These are phyloP conservation scores for Carassius carassius DNA, from an alignment of 2,113 vertebrate species.

Conservation along the genomic window DNA sequence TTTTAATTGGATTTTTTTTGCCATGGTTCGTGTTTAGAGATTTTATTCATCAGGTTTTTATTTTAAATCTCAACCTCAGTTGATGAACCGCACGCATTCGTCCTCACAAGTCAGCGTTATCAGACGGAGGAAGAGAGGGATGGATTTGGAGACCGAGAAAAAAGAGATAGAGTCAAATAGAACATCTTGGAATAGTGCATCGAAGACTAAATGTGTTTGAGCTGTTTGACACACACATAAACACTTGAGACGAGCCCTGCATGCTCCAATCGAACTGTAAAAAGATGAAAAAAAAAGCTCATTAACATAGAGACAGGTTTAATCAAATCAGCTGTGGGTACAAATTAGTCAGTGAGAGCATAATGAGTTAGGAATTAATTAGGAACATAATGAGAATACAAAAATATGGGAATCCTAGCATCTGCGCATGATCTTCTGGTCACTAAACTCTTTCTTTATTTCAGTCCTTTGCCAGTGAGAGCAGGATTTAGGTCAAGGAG, in stretches of 20 bases:
- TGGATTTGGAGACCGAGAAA: not conserved
- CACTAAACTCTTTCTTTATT: slow-evolving; percentile 64
- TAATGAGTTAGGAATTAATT: slow-evolving; percentile 90
- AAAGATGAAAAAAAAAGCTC: slow-evolving; percentile 84
- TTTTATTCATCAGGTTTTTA: slow-evolving; percentile 54
- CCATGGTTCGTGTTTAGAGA: slow-evolving; percentile 63
- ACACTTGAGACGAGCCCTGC: slow-evolving; percentile 49
- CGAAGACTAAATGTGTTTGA: slow-evolving; percentile 38
- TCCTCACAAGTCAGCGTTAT: slow-evolving; percentile 56
- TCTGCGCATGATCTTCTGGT: slow-evolving; percentile 81
- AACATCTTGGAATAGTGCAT: slow-evolving; percentile 29
- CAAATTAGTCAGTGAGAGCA: slow-evolving; percentile 86
- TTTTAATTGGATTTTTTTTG: slow-evolving; percentile 77
- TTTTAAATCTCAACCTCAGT: slow-evolving; percentile 60
- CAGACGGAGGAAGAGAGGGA: slow-evolving; percentile 29
- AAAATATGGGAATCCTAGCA: slow-evolving; percentile 64
- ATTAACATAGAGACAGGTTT: slow-evolving; percentile 92
- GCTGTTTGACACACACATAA: slow-evolving; percentile 23
- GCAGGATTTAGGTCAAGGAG: not conserved
- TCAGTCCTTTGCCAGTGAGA: not conserved
- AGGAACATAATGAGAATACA: slow-evolving; percentile 82
- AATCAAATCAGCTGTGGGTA: slow-evolving; percentile 84
- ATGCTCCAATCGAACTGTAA: slow-evolving; percentile 71
- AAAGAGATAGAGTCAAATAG: slow-evolving; percentile 18
- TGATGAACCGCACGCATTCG: slow-evolving; percentile 57